Conservation (phyloP, 1,140 invertebrate genomes). For the Trichomalopsis sarcophagae region DNA sequence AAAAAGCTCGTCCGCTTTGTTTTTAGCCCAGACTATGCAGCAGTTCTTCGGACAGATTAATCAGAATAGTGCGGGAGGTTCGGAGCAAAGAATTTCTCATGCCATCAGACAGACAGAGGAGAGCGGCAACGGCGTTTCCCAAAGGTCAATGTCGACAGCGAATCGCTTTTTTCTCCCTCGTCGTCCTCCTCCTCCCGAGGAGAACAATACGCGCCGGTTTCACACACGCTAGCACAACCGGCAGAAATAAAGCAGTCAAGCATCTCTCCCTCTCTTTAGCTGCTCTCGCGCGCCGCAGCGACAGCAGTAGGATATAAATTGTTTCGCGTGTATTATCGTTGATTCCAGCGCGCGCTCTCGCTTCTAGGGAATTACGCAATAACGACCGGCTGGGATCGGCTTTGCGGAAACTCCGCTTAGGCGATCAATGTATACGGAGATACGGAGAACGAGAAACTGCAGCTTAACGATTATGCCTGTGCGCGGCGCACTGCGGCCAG, state of each 20-base stretch:
- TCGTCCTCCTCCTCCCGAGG: not conserved
- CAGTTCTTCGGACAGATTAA: no score
- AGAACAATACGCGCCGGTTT: slow-evolving; percentile 24
- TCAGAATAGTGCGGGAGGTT: no score
- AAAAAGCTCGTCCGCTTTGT: no score
- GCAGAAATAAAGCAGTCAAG: slow-evolving; percentile 70
- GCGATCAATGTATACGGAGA: no score
- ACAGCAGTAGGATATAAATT: slow-evolving; percentile 14
- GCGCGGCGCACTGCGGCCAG: not conserved
- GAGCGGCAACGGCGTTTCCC: not conserved
- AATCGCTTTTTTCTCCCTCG: slow-evolving; percentile 1
- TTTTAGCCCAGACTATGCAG: no score
- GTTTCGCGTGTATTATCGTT: slow-evolving; percentile 8
- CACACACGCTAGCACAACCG: slow-evolving; percentile 42
- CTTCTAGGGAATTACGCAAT: not conserved
- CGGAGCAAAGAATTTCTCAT: slow-evolving; percentile 7
- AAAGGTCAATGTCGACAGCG: slow-evolving; percentile 27
- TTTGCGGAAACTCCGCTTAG: no score
- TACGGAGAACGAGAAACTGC: no score
- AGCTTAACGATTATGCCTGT: not conserved
- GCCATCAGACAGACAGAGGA: no score
- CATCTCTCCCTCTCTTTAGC: slow-evolving; percentile 41
- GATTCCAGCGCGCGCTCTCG: not conserved
- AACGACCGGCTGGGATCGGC: no score
- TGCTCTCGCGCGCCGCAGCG: no score